Evolutionary conservation across 2,113 vertebrate species (phyloP).

Genomic region (Rostratula benghalensis): DNA sequence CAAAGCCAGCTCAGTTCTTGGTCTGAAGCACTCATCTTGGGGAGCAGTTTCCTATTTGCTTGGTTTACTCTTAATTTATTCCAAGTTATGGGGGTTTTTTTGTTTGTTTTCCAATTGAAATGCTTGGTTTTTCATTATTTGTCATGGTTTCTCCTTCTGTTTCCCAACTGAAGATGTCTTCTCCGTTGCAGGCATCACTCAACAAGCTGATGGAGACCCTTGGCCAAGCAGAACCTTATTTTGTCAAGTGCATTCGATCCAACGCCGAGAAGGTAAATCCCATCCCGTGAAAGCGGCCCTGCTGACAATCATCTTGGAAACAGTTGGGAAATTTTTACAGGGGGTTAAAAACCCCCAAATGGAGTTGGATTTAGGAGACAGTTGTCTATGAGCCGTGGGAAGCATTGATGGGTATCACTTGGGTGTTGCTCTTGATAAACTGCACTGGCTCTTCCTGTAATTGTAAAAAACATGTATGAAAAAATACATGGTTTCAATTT

Average conservation of each 20-base stretch:
- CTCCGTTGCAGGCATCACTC: slow-evolving; percentile 85
- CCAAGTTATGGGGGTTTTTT: neutral
- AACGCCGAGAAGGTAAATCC: slow-evolving; percentile 94
- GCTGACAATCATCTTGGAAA: neutral
- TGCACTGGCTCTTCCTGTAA: neutral
- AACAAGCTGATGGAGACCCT: slow-evolving; percentile 98
- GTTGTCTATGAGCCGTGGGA: neutral
- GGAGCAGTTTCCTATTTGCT: neutral
- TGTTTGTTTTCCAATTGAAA: neutral
- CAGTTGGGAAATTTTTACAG: neutral
- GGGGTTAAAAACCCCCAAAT: neutral
- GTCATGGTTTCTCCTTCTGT: neutral
- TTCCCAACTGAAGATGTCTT: neutral
- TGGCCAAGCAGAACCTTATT: slow-evolving; percentile 95
- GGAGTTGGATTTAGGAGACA: neutral
- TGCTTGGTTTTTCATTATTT: neutral
- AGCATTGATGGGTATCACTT: neutral
- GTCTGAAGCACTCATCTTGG: neutral
- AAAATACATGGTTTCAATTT: neutral
- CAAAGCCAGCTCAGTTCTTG: neutral
- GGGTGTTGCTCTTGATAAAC: neutral
- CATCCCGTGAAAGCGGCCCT: rapidly evolving
- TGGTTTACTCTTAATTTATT: neutral
- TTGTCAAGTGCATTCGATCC: slow-evolving; percentile 98
- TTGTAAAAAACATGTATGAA: neutral